A percentile compares a stretch with the other conserved stretches of the same genome.
Conservation (phyloP, 2,113 vertebrate genomes). For the Anhinga anhinga region DNA sequence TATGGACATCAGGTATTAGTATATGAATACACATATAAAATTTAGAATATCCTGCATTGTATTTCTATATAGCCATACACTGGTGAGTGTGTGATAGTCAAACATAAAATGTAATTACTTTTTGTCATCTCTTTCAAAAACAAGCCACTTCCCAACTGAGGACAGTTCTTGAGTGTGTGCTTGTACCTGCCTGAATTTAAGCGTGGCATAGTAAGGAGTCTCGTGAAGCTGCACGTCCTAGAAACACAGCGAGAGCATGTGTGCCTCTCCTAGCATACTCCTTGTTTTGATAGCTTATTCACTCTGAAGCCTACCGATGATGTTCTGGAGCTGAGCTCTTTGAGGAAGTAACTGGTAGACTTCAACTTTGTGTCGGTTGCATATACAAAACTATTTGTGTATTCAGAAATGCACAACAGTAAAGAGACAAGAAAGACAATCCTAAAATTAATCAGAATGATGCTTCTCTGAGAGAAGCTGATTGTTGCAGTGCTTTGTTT, state of each 20-base stretch:
- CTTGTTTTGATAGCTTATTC: background rate
- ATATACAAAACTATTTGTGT: fast-evolving
- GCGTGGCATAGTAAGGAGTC: no score
- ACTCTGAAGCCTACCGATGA: background rate
- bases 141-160: background rate
- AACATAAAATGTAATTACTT: background rate
- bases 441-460: background rate
- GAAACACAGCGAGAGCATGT: background rate
- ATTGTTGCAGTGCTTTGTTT: background rate
- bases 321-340: background rate
- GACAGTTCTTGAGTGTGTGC: no score
- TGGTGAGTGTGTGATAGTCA: background rate
- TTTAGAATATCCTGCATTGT: background rate
- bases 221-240: background rate
- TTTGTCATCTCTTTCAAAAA: background rate
- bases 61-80: background rate
- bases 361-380: background rate
- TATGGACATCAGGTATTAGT: background rate
- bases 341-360: background rate
- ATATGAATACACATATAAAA: background rate
- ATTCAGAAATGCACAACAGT: background rate
- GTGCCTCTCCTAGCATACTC: background rate
- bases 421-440: background rate
- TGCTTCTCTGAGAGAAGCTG: background rate
- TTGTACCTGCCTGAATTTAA: background rate